Evolutionary conservation across 2,888 invertebrate species (phyloP).

Genomic region (Drosophila trichaetosa): DNA sequence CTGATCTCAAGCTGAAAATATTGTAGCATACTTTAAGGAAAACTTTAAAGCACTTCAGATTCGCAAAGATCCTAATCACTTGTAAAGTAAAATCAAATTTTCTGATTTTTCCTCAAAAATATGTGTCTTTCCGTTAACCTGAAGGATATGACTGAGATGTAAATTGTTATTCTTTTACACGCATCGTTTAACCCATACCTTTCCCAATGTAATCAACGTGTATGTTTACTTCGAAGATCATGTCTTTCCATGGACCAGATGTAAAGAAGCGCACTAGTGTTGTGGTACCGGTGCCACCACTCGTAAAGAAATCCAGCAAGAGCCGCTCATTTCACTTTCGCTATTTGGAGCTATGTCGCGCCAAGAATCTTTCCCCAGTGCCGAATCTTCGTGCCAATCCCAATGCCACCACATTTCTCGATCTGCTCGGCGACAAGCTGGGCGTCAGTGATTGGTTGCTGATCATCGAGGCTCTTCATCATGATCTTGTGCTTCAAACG

Average conservation of each 20-base stretch:
- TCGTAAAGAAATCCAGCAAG: conserved; percentile 81
- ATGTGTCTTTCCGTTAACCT: not conserved
- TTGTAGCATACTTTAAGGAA: not conserved
- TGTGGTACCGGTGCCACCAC: conserved; percentile 50
- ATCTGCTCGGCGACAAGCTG: conserved; percentile 91
- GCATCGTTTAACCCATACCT: not conserved
- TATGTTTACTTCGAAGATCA: conserved; percentile 24
- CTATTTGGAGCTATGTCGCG: conserved; percentile 83
- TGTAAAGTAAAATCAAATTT: not conserved
- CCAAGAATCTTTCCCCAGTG: conserved; percentile 82
- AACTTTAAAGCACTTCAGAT: not conserved
- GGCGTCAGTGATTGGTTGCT: conserved; percentile 92
- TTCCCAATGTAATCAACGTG: not conserved
- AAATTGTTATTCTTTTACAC: not conserved
- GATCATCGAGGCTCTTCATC: conserved; percentile 89
- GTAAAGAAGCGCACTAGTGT: conserved; percentile 38
- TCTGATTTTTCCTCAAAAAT: not conserved
- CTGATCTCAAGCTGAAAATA: not conserved
- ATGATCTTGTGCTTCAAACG: conserved; percentile 90
- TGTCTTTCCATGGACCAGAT: conserved; percentile 53
- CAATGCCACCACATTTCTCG: conserved; percentile 86
- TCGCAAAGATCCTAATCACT: not conserved
- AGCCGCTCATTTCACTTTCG: conserved; percentile 84
- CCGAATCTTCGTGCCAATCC: conserved; percentile 81
- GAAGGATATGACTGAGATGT: not conserved